Evolutionary conservation across 2,888 invertebrate species (phyloP).

Genomic region (Campoplex capitator): DNA sequence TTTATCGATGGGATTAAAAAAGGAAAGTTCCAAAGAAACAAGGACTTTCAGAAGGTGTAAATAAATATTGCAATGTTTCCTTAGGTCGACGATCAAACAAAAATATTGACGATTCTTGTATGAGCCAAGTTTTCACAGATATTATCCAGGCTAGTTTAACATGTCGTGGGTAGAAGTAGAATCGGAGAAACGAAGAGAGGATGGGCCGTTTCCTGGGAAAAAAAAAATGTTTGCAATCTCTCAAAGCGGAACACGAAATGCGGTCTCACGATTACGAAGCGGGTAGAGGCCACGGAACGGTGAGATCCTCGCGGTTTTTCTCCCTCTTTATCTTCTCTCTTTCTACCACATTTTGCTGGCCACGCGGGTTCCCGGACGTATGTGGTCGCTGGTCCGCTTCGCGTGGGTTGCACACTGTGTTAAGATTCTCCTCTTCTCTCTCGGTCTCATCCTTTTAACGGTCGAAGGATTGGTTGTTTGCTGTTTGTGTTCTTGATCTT

Average conservation of each 20-base stretch:
- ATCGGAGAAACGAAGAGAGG: constrained; percentile 46
- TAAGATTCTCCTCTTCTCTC: constrained; percentile 44
- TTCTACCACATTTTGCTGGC: constrained; percentile 58
- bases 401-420: constrained; percentile 71
- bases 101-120: constrained; percentile 27
- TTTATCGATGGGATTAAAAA: not conserved
- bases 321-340: constrained; percentile 43
- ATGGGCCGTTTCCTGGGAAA: constrained; percentile 67
- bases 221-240: constrained; percentile 66
- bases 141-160: constrained; percentile 50
- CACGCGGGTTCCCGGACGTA: constrained; percentile 75
- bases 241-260: constrained; percentile 72
- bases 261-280: constrained; percentile 71
- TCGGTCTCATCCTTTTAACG: constrained; percentile 65
- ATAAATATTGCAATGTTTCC: constrained; percentile 11
- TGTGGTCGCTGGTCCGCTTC: constrained; percentile 70
- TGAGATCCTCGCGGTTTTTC: constrained; percentile 62
- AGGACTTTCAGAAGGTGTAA: not conserved
- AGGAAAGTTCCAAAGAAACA: not conserved
- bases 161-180: constrained; percentile 60
- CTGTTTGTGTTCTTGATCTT: constrained; percentile 59
- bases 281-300: constrained; percentile 64
- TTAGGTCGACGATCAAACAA: constrained; percentile 38
- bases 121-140: constrained; percentile 45
- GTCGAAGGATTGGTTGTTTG: constrained; percentile 57